These are phyloP conservation scores for Ciona savignyi DNA, from an alignment of 23 tunicate genomes.

Conservation along the genomic window DNA sequence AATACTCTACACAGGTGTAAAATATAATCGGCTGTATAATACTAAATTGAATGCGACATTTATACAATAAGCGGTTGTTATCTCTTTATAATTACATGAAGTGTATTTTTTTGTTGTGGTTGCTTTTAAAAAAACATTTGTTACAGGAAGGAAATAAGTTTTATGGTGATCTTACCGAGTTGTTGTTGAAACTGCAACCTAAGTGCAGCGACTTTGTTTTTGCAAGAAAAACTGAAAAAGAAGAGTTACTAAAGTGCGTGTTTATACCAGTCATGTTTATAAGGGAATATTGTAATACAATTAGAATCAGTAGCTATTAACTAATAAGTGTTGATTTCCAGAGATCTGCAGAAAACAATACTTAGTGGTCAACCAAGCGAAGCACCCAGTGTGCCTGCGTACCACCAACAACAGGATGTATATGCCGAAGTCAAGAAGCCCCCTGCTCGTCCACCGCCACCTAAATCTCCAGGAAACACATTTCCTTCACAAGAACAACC, in stretches of 20 bases:
- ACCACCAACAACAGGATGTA: slow-evolving; percentile 35
- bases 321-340: too few species aligned
- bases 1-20: too few species aligned
- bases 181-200: slow-evolving; percentile 76
- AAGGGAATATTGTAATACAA: too few species aligned
- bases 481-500: slow-evolving; percentile 5
- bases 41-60: too few species aligned
- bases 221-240: slow-evolving; percentile 98
- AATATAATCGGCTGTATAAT: too few species aligned
- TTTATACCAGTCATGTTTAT: not conserved
- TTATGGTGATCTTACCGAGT: slow-evolving; percentile 76
- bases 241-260: slow-evolving; percentile 73
- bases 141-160: slow-evolving; percentile 87
- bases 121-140: not conserved
- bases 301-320: too few species aligned
- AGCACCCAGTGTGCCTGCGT: slow-evolving; percentile 48
- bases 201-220: slow-evolving; percentile 89
- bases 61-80: too few species aligned
- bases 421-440: slow-evolving; percentile 53
- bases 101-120: not conserved
- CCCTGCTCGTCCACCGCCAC: slow-evolving; percentile 74
- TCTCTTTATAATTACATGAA: not conserved
- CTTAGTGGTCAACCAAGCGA: slow-evolving; percentile 18
- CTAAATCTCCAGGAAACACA: slow-evolving; percentile 16
- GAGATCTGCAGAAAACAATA: slow-evolving; percentile 85